phyloP scores from a whole-genome alignment of 2,113 vertebrate genomes.

The Glaucomys volans region DNA sequence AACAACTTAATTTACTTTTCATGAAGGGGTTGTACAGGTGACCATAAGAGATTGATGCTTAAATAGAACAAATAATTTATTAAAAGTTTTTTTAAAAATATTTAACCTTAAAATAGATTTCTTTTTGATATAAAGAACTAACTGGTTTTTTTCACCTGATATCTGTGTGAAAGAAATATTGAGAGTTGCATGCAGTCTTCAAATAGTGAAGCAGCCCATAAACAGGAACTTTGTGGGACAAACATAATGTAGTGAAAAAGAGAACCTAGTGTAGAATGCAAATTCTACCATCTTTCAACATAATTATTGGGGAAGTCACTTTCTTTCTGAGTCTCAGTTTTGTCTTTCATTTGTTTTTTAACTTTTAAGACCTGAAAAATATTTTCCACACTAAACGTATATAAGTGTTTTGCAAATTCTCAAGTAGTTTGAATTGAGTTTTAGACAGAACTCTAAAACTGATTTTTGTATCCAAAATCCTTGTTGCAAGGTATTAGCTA shows the following conservation, averaged over 20 bases:
- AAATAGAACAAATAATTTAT: not conserved
- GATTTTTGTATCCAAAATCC: not conserved
- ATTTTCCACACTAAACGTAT: not conserved
- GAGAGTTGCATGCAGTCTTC: not conserved
- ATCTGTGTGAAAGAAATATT: not conserved
- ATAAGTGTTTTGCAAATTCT: not conserved
- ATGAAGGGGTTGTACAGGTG: constrained; percentile 7
- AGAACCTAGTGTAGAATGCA: not conserved
- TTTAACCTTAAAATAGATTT: constrained; percentile 17
- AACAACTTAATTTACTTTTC: constrained; percentile 71
- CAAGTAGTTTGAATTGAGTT: not conserved
- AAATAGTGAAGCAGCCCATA: not conserved
- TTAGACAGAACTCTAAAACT: not conserved
- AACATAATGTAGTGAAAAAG: not conserved
- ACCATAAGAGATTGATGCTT: constrained; percentile 15
- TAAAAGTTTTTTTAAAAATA: constrained; percentile 40
- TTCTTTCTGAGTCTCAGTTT: not conserved
- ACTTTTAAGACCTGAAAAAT: not conserved
- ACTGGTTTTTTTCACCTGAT: not conserved
- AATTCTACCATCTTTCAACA: not conserved
- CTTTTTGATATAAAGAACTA: not conserved
- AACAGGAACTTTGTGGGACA: not conserved
- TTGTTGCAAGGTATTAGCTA: not conserved
- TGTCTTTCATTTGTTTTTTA: not conserved
- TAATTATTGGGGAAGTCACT: not conserved